Percentiles rank a stretch among this genome's conserved stretches.
Conservation (phyloP, 2,113 vertebrate species). For the Erythrocercus mccallii region DNA sequence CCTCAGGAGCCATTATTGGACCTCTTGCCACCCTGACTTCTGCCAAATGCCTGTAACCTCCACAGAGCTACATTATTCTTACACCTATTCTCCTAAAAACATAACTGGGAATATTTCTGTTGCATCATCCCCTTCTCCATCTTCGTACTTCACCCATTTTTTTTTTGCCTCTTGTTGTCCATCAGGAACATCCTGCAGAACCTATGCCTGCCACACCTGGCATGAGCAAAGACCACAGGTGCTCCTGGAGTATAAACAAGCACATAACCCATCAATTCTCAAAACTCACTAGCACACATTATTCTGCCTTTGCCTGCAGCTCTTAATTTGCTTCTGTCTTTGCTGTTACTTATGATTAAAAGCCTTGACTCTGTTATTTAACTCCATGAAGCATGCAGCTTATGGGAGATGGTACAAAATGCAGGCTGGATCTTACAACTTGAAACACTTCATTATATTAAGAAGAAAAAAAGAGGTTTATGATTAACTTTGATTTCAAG, state of each 20-base stretch:
- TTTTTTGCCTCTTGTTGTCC: background rate
- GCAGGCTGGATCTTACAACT: background rate
- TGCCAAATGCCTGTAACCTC: background rate
- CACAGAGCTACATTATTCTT: background rate
- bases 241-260: background rate
- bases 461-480: constrained; percentile 18
- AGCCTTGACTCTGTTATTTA: constrained; percentile 31
- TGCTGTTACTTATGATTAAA: constrained; percentile 52
- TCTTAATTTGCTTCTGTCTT: constrained; percentile 52
- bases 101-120: background rate
- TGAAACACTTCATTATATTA: constrained; percentile 27
- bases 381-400: background rate
- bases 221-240: background rate
- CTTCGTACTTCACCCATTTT: background rate
- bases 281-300: background rate
- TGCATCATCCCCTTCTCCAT: background rate
- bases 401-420: background rate
- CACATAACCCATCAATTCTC: background rate
- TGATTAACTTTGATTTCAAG: constrained; percentile 43
- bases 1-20: background rate
- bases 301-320: constrained; percentile 8
- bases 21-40: background rate
- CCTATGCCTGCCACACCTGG: background rate
- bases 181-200: background rate
- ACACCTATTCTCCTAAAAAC: background rate